phyloP scores from a whole-genome alignment of 2,113 vertebrate genomes.

The Lophura nycthemera region DNA sequence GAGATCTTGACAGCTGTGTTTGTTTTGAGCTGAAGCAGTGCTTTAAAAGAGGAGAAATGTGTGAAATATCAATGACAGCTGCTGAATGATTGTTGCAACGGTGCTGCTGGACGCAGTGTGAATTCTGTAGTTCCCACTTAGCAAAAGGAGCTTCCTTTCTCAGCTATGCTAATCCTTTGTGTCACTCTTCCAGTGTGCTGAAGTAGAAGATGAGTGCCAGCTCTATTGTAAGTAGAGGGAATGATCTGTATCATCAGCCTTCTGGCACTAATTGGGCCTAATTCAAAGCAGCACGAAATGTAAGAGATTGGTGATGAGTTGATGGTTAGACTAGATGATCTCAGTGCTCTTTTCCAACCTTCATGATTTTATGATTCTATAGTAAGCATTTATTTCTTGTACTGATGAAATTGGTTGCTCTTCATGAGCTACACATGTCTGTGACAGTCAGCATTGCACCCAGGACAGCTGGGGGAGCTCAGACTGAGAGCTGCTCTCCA shows the following conservation, averaged over 20 bases:
- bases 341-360: too few species aligned
- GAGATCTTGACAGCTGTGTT: background rate
- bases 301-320: too few species aligned
- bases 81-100: background rate
- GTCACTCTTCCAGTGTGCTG: background rate
- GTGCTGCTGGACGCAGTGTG: background rate
- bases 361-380: too few species aligned
- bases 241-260: background rate
- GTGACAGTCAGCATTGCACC: background rate
- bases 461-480: background rate
- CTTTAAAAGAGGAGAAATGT: background rate
- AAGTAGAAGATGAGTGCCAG: background rate
- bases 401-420: background rate
- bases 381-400: background rate
- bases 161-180: background rate
- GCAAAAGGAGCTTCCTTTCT: background rate
- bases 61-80: background rate
- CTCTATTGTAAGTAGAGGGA: fast-evolving
- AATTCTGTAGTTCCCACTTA: background rate
- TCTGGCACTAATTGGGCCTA: background rate
- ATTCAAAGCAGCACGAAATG: background rate
- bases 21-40: background rate
- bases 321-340: too few species aligned
- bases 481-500: background rate
- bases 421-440: background rate